Evolutionary conservation across 2,113 vertebrate species (phyloP), one percentile per base, ranked within the genome.

Genomic region (Microcebus ravelobensis): DNA sequence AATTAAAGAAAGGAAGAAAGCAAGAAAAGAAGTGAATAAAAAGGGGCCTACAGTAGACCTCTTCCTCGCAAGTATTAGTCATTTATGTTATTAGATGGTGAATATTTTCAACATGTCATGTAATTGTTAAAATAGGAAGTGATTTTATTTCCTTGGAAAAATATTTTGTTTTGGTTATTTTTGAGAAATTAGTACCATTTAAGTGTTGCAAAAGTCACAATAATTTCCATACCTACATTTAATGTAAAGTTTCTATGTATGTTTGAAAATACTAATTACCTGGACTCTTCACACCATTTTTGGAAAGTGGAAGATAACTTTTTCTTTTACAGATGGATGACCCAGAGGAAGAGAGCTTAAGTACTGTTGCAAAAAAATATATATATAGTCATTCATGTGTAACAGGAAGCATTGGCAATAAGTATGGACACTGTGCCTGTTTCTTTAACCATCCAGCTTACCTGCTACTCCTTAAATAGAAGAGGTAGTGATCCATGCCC

Each of bases 321-420:
- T 97, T 93, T 34, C 92, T 90, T 96, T 95, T 88, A 67, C 61
- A 96, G 83, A 27, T 65, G 79, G 23, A 55, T 95, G 39, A 59
- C 27, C 9, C 10, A 48, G 34, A 92, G 61, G 7, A 27, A 77
- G 63, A 91, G 48, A 93, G 29, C 39, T 57, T 92, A 95, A 92
- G 14, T 82, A 76, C 61, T n/a, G 90, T 91, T 31, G 11, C 92
- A 31, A 87, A 95, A 84, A 90, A 81, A 59, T n/a, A n/a, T n/a
- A 63, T 57, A 52, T 36, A 81, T 1, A 79, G 6, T 34, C 61
- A 70, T 31, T 94, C 95, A 81, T 57, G 95, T 92, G 76, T 61
- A 14, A 39, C 84, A 77, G 8, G 2, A 91, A 70, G 52, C 12
- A 11, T 25, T 92, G 80, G 61, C 17, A 1, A 17, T 27, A 17